Evolutionary conservation across 1,140 invertebrate species (phyloP).

Genomic region (Heterodera carotae): DNA sequence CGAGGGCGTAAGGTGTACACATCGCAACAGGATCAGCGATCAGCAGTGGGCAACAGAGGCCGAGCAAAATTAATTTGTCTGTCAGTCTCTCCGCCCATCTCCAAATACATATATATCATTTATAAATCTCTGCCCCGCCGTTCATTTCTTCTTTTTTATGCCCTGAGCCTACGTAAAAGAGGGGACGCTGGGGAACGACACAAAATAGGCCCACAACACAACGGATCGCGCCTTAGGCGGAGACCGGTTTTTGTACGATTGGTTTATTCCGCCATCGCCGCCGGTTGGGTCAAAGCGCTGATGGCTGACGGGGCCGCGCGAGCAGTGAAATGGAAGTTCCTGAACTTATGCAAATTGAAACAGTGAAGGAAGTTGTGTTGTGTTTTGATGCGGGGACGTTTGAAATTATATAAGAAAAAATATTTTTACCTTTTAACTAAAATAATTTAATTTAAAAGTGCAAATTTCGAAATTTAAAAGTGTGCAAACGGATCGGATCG

Average conservation of each 20-base stretch:
- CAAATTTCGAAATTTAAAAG: no score
- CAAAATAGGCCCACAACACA: not conserved
- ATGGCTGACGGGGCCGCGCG: no score
- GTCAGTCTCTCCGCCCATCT: not conserved
- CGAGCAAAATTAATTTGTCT: constrained; percentile 1
- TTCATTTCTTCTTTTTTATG: not conserved
- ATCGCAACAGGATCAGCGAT: not conserved
- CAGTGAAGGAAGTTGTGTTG: no score
- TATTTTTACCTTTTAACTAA: no score
- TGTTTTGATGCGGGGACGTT: no score
- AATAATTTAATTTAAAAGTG: no score
- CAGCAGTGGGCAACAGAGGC: not conserved
- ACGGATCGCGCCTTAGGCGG: not conserved
- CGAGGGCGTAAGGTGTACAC: not conserved
- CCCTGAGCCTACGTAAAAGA: not conserved
- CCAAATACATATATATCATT: not conserved
- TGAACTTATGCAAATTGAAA: not conserved
- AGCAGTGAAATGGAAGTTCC: not conserved
- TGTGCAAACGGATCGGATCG: no score
- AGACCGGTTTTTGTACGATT: not conserved
- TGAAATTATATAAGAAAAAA: no score
- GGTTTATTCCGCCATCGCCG: not conserved
- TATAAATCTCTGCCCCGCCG: constrained; percentile 2
- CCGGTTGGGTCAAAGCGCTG: not conserved
- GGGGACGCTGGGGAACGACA: not conserved